phyloP scores from a whole-genome alignment of 1,140 invertebrate species.

The Drosophila sproati region DNA sequence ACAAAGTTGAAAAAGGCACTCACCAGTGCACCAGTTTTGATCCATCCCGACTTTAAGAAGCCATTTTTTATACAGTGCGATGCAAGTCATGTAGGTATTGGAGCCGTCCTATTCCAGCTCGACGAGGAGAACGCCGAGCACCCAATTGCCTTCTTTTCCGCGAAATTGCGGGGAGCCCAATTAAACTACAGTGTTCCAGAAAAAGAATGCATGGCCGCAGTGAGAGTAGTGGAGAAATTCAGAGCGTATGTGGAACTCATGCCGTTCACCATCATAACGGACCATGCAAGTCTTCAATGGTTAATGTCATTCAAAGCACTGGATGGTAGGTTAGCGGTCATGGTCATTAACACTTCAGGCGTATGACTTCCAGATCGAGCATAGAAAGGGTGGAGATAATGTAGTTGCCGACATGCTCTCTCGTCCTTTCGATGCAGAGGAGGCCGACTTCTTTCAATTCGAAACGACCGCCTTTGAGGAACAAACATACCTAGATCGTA shows the following conservation, averaged over 20 bases:
- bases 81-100: constrained; percentile 43
- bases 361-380: constrained; percentile 19
- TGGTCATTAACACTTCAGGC: constrained; percentile 24
- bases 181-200: neutral
- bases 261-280: constrained; percentile 18
- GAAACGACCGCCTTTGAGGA: neutral
- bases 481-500: too few relatives aligned
- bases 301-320: constrained; percentile 3
- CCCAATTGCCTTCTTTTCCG: constrained; percentile 79
- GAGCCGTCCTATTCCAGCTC: constrained; percentile 60
- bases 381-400: too few relatives aligned
- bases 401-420: constrained; percentile 15
- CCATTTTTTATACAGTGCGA: constrained; percentile 49
- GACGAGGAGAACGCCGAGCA: constrained; percentile 50
- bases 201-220: constrained; percentile 1
- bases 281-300: constrained; percentile 34
- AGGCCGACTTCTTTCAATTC: neutral
- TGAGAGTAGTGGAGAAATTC: constrained; percentile 19
- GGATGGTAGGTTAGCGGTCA: neutral
- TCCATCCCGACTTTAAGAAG: constrained; percentile 35
- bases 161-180: neutral
- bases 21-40: too few relatives aligned
- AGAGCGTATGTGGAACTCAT: constrained; percentile 8
- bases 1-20: too few relatives aligned
- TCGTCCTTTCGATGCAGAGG: neutral